phyloP scores from a whole-genome alignment of 1,140 invertebrate species.

The Drosophila dunni region DNA sequence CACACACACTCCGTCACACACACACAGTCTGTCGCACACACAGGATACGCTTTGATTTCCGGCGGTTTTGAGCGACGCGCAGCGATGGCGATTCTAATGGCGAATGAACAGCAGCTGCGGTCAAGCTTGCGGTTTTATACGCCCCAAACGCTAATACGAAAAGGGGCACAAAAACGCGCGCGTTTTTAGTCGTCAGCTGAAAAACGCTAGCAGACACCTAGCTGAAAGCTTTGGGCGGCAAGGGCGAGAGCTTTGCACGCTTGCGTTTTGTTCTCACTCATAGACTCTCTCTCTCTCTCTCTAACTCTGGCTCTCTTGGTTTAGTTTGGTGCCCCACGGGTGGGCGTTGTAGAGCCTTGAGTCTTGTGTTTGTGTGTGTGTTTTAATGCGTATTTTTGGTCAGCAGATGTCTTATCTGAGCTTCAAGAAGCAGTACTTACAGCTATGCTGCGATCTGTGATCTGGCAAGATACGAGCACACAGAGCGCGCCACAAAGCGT shows the following conservation, averaged over 20 bases:
- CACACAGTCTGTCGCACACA: not conserved
- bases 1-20: slow-evolving; percentile 12
- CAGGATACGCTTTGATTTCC: slow-evolving; percentile 62
- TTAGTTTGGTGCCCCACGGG: slow-evolving; percentile 17
- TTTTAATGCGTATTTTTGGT: slow-evolving; percentile 73
- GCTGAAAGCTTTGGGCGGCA: slow-evolving; percentile 27
- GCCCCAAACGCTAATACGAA: not conserved
- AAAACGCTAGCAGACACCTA: slow-evolving; percentile 4
- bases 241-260: slow-evolving; percentile 35
- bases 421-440: slow-evolving; percentile 45
- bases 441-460: slow-evolving; percentile 7
- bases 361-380: slow-evolving; percentile 7
- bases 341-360: slow-evolving; percentile 59
- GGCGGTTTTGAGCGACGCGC: slow-evolving; percentile 51
- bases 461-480: slow-evolving; percentile 29
- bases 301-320: not conserved
- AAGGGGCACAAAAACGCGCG: slow-evolving; percentile 16
- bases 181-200: slow-evolving; percentile 54
- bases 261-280: slow-evolving; percentile 23
- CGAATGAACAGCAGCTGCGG: slow-evolving; percentile 72
- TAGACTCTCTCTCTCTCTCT: not conserved
- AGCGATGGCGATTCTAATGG: slow-evolving; percentile 70
- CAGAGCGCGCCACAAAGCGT: slow-evolving; percentile 50
- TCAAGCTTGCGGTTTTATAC: slow-evolving; percentile 83
- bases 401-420: slow-evolving; percentile 66